Percentiles rank a stretch among this genome's conserved stretches.
These are phyloP conservation scores for Leptothorax acervorum DNA, from an alignment of 2,888 invertebrate species.

Conservation along the genomic window DNA sequence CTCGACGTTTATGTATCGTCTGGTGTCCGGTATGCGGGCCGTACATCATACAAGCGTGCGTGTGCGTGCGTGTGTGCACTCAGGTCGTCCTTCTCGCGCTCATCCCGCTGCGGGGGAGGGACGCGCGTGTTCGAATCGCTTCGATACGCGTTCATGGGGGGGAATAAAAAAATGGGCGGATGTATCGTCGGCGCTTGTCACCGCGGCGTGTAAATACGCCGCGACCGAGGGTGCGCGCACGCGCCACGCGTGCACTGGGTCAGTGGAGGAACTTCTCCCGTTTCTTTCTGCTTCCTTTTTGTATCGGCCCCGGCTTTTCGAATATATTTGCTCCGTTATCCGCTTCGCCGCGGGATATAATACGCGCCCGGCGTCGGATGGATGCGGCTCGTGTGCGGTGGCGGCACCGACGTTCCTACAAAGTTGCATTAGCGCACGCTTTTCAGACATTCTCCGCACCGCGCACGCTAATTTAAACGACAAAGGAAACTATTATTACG, in stretches of 20 bases:
- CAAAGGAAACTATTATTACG: background rate
- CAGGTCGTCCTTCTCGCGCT: constrained; percentile 59
- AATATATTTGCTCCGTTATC: constrained; percentile 55
- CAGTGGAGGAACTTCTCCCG: constrained; percentile 72
- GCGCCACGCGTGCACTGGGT: constrained; percentile 72
- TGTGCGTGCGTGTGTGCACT: constrained; percentile 47
- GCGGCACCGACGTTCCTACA: background rate
- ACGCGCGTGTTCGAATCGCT: constrained; percentile 50
- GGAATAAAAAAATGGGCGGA: constrained; percentile 72
- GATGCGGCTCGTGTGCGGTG: constrained; percentile 32
- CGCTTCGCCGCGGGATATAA: constrained; percentile 45
- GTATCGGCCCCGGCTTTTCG: constrained; percentile 63
- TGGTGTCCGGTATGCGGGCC: constrained; percentile 68
- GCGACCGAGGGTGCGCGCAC: constrained; percentile 65
- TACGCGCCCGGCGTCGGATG: constrained; percentile 21
- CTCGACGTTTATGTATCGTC: constrained; percentile 69
- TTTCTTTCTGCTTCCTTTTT: constrained; percentile 69
- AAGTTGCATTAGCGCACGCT: constrained; percentile 39
- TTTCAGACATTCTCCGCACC: constrained; percentile 2
- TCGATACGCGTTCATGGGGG: constrained; percentile 57
- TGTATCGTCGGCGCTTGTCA: constrained; percentile 72
- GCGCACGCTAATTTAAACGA: constrained; percentile 16
- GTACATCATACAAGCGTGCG: constrained; percentile 64
- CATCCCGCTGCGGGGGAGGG: constrained; percentile 46
- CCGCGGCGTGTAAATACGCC: constrained; percentile 67